These are phyloP conservation scores for Eurypyga helias DNA, from an alignment of 2,113 vertebrate species.

Conservation along the genomic window DNA sequence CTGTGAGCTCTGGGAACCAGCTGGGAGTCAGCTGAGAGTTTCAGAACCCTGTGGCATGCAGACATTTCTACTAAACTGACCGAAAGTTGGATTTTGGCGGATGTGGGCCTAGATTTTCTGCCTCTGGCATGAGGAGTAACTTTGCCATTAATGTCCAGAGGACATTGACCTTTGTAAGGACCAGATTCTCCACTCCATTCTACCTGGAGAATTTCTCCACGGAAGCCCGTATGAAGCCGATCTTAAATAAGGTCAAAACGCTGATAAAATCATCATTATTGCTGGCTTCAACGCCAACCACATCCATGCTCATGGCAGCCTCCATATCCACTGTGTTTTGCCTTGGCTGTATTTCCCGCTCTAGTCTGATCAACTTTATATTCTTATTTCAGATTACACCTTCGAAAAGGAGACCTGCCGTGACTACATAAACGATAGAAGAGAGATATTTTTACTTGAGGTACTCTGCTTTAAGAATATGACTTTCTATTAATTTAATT, in stretches of 20 bases:
- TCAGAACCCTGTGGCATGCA: background rate
- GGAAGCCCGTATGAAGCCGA: background rate
- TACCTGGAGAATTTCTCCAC: background rate
- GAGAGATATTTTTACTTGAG: slow-evolving; percentile 88
- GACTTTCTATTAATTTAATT: background rate
- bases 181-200: background rate
- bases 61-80: background rate
- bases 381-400: slow-evolving; percentile 76
- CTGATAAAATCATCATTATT: background rate
- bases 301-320: background rate
- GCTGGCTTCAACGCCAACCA: fast-evolving
- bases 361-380: background rate
- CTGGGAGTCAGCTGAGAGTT: background rate
- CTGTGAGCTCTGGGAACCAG: background rate
- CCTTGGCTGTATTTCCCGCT: background rate
- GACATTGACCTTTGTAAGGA: background rate
- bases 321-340: background rate
- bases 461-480: slow-evolving; percentile 62
- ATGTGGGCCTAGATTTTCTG: background rate
- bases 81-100: background rate
- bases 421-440: slow-evolving; percentile 80
- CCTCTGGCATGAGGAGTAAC: background rate
- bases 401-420: slow-evolving; percentile 72
- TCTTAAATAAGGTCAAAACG: background rate
- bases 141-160: background rate